Conservation (phyloP, 1,140 invertebrate genomes). For the Epicauta chinensis region DNA sequence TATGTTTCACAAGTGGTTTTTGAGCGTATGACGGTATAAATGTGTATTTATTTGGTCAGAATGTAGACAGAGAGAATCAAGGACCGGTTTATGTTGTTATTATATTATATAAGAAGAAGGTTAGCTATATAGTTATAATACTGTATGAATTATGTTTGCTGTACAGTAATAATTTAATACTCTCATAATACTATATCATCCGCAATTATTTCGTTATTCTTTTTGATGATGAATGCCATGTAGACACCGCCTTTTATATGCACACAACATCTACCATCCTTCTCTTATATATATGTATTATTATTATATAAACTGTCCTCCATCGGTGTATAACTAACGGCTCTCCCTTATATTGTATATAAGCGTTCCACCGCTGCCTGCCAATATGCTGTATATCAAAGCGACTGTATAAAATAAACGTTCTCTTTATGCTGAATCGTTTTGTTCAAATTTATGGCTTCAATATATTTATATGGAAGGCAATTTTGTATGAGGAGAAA, state of each 20-base stretch:
- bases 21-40: no score
- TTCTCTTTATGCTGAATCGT: slow-evolving; percentile 40
- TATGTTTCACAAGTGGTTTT: no score
- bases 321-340: no score
- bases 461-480: slow-evolving; percentile 45
- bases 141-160: slow-evolving; percentile 17
- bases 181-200: slow-evolving; percentile 23
- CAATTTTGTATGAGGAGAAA: slow-evolving; percentile 38
- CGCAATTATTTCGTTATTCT: slow-evolving; percentile 26
- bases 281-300: background rate
- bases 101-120: no score
- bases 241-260: slow-evolving; percentile 10
- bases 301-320: no score
- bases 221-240: slow-evolving; percentile 19
- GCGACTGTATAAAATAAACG: slow-evolving; percentile 40
- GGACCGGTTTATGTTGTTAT: no score
- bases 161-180: slow-evolving; percentile 26
- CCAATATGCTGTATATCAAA: slow-evolving; percentile 38
- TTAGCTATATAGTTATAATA: background rate
- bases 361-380: slow-evolving; percentile 11
- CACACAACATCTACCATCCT: background rate
- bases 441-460: slow-evolving; percentile 39
- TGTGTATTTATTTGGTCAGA: no score
- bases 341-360: background rate
- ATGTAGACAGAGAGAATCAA: no score